phyloP scores from a whole-genome alignment of 2,888 invertebrate genomes.

The Tetranychus piercei region DNA sequence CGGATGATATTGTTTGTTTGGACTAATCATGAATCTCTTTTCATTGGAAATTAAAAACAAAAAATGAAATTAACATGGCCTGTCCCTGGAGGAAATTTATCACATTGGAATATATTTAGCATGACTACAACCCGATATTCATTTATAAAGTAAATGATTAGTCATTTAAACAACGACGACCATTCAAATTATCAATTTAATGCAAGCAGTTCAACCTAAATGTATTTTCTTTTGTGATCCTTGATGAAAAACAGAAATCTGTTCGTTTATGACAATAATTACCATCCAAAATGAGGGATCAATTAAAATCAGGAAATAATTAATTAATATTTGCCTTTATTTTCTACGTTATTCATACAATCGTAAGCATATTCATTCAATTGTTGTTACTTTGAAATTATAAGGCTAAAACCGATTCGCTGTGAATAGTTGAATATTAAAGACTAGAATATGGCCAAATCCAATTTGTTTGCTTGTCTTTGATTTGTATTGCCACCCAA shows the following conservation, averaged over 20 bases:
- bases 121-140: too few relatives aligned
- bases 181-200: not conserved
- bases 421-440: not conserved
- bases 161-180: not conserved
- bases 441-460: not conserved
- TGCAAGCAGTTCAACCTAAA: too few relatives aligned
- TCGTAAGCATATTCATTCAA: not conserved
- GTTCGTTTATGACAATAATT: not conserved
- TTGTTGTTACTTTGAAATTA: not conserved
- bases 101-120: too few relatives aligned
- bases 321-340: not conserved
- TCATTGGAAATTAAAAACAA: too few relatives aligned
- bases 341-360: not conserved
- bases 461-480: too few relatives aligned
- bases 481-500: too few relatives aligned
- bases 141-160: not conserved
- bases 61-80: too few relatives aligned
- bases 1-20: too few relatives aligned
- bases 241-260: too few relatives aligned
- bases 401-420: not conserved
- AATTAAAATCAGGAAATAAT: not conserved
- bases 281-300: not conserved
- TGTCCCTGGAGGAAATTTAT: too few relatives aligned
- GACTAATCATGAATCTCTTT: too few relatives aligned
- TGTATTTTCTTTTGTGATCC: too few relatives aligned